Conservation (phyloP, 2,797 vertebrate genomes). For the Chelmon rostratus region DNA sequence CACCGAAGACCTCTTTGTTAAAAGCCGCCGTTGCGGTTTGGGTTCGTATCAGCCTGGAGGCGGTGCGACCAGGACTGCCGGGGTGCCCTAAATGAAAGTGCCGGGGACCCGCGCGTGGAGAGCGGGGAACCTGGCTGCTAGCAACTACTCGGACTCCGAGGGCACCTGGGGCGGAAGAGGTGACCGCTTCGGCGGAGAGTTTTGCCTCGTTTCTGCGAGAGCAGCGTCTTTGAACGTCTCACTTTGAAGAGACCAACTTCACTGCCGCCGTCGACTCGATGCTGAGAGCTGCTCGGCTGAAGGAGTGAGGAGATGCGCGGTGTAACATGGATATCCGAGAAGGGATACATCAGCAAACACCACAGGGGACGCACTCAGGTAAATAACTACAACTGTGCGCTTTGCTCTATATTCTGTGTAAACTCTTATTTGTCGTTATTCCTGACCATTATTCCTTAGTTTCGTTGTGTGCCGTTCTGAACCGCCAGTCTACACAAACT, state of each 20-base stretch:
- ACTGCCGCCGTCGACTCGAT: slow-evolving; percentile 31
- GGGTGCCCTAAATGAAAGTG: neutral
- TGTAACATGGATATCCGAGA: slow-evolving; percentile 79
- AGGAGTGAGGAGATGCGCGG: slow-evolving; percentile 64
- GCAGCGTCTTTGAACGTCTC: slow-evolving; percentile 17
- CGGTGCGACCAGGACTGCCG: slow-evolving; percentile 13
- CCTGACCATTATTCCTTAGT: neutral
- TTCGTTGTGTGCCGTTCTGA: neutral
- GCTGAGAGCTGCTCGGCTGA: slow-evolving; percentile 39
- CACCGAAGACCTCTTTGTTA: neutral
- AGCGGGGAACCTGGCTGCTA: neutral
- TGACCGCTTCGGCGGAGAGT: slow-evolving; percentile 19
- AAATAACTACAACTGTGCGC: slow-evolving; percentile 4
- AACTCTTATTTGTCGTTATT: neutral
- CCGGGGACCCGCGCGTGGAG: slow-evolving; percentile 13
- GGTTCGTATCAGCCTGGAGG: slow-evolving; percentile 4
- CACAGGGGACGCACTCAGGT: slow-evolving; percentile 65
- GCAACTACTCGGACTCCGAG: slow-evolving; percentile 6
- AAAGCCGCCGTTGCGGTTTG: slow-evolving; percentile 9
- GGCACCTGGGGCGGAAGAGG: neutral
- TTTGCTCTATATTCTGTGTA: neutral
- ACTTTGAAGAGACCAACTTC: slow-evolving; percentile 64
- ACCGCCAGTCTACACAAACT: slow-evolving; percentile 25
- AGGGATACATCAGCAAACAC: slow-evolving; percentile 57
- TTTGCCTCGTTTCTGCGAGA: slow-evolving; percentile 31